A percentile compares a stretch with the other conserved stretches of the same genome.
Conservation (phyloP, 2,113 vertebrate genomes). For the Caranx ignobilis region DNA sequence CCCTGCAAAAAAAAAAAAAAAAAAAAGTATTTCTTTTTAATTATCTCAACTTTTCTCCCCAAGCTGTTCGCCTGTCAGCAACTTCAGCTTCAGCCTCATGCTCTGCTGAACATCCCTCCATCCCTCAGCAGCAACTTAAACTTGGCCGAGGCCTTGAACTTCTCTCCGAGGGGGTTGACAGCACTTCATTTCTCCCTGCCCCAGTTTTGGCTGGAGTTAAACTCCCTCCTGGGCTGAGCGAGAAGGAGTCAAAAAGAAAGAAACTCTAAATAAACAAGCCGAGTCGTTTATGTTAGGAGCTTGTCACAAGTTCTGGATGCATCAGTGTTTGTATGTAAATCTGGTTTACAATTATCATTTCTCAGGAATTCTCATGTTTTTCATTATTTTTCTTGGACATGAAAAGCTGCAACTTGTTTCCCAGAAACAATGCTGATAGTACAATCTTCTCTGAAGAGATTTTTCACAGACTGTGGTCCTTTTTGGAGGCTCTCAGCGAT, state of each 20-base stretch:
- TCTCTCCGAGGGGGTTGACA: slow-evolving; percentile 69
- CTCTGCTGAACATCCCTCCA: slow-evolving; percentile 70
- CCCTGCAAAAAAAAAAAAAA: slow-evolving; percentile 41
- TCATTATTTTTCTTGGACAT: not conserved
- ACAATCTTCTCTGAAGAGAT: not conserved
- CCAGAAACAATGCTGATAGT: not conserved
- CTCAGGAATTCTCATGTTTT: not conserved
- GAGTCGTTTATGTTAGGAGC: slow-evolving; percentile 16
- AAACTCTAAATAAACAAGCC: slow-evolving; percentile 60
- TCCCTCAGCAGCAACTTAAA: slow-evolving; percentile 55
- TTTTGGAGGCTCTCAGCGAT: too few species aligned
- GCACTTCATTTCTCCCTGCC: slow-evolving; percentile 61
- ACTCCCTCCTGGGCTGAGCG: slow-evolving; percentile 61
- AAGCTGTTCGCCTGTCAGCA: slow-evolving; percentile 76
- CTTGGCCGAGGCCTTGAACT: slow-evolving; percentile 65
- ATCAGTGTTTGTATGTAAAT: not conserved
- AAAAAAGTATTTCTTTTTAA: slow-evolving; percentile 65
- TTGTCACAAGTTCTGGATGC: slow-evolving; percentile 1
- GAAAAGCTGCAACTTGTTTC: too few species aligned
- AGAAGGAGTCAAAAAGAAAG: slow-evolving; percentile 30
- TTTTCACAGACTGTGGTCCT: too few species aligned
- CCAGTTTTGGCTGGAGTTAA: slow-evolving; percentile 54
- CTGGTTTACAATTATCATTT: not conserved
- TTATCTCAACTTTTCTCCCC: slow-evolving; percentile 71
- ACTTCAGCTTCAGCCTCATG: slow-evolving; percentile 68